These are phyloP conservation scores for Halocynthia aurantium DNA, from an alignment of 23 tunicate genomes.

Conservation along the genomic window DNA sequence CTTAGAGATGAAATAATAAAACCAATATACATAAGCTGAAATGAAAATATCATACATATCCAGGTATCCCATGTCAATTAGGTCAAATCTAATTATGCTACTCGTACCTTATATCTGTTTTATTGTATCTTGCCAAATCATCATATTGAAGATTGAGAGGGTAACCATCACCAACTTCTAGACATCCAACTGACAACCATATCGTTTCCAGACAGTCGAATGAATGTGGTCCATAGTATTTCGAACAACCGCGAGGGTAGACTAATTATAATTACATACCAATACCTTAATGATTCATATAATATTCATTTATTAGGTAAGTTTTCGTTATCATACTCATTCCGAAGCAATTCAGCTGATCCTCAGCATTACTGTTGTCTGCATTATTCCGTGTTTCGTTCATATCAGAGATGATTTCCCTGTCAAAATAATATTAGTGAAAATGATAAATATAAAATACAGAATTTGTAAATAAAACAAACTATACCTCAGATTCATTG, in stretches of 20 bases:
- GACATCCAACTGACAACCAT: slow-evolving; percentile 21
- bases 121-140: not conserved
- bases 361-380: not conserved
- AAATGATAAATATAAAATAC: not conserved
- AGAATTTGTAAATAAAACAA: not conserved
- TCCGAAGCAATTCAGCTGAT: slow-evolving; percentile 28
- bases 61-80: not conserved
- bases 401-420: not conserved
- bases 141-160: not conserved
- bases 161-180: not conserved
- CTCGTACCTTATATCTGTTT: slow-evolving; percentile 2
- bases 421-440: not conserved
- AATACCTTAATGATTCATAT: not conserved
- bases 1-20: too few relatives aligned
- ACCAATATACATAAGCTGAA: too few relatives aligned
- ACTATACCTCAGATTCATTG: not conserved
- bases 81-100: not conserved
- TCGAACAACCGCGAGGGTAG: slow-evolving; percentile 31
- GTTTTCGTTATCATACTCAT: slow-evolving; percentile 8
- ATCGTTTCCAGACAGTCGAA: slow-evolving; percentile 22
- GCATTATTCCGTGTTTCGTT: not conserved
- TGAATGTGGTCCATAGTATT: slow-evolving; percentile 38
- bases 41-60: too few relatives aligned
- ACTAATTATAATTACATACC: slow-evolving; percentile 2
- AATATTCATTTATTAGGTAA: not conserved